Evolutionary conservation across 2,888 invertebrate species (phyloP).

Genomic region (Norana najaformis): DNA sequence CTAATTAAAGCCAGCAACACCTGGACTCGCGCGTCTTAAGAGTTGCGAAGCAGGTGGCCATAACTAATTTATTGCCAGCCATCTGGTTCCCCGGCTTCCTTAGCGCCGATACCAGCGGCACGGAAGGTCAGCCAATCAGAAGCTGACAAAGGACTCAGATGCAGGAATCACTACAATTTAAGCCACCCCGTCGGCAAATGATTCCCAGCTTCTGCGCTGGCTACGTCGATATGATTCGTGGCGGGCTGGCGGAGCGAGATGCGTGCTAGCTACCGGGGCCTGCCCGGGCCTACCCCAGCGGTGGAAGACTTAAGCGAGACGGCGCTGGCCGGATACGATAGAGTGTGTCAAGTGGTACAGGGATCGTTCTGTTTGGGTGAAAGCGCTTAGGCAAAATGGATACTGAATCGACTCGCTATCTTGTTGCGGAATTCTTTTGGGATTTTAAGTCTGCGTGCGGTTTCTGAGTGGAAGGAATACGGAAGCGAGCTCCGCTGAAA

Average conservation of each 20-base stretch:
- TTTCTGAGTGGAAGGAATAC: neutral
- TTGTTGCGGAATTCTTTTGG: neutral
- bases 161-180: constrained; percentile 1
- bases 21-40: neutral
- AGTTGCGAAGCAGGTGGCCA: neutral
- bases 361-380: neutral
- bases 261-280: neutral
- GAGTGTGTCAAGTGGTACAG: neutral
- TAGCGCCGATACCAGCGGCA: neutral
- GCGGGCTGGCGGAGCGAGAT: neutral
- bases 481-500: neutral
- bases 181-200: neutral
- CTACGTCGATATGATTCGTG: neutral
- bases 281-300: no score
- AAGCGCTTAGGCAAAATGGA: neutral
- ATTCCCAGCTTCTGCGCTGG: neutral
- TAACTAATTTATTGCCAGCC: neutral
- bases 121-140: neutral
- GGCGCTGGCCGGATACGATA: neutral
- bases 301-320: neutral
- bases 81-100: neutral
- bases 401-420: neutral
- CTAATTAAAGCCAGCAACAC: neutral
- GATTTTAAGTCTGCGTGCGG: neutral
- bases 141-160: neutral